These are phyloP conservation scores for Aplidium turbinatum DNA, from an alignment of 23 tunicate species.

Conservation along the genomic window DNA sequence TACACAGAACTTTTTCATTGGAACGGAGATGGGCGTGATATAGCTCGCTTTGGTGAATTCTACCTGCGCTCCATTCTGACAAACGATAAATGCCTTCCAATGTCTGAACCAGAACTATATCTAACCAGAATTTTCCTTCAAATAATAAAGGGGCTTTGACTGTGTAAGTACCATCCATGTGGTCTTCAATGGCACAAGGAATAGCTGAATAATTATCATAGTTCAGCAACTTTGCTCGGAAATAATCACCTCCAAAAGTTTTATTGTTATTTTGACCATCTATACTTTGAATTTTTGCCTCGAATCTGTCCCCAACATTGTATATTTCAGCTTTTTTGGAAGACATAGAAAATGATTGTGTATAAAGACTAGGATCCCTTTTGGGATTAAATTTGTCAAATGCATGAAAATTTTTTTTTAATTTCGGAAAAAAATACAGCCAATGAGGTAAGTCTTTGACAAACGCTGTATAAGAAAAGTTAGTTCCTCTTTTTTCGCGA, in stretches of 20 bases:
- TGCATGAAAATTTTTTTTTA: too few species aligned
- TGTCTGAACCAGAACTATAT: slow-evolving; percentile 12
- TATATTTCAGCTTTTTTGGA: not conserved
- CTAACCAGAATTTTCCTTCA: slow-evolving; percentile 5
- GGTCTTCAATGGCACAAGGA: slow-evolving; percentile 15
- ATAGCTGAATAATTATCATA: not conserved
- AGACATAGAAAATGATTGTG: too few species aligned
- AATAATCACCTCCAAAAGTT: slow-evolving; percentile 30
- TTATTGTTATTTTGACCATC: not conserved
- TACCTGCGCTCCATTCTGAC: not conserved
- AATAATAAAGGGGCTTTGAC: slow-evolving; percentile 22
- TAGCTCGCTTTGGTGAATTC: not conserved
- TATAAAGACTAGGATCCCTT: too few species aligned
- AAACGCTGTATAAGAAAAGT: too few species aligned
- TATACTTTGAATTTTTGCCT: not conserved
- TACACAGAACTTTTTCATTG: slow-evolving; percentile 29
- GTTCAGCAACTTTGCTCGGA: slow-evolving; percentile 2
- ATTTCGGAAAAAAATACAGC: too few species aligned
- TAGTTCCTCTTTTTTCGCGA: too few species aligned
- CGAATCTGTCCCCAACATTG: slow-evolving; percentile 10
- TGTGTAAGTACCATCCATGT: slow-evolving; percentile 24
- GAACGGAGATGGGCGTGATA: slow-evolving; percentile 7
- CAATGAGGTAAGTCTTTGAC: too few species aligned
- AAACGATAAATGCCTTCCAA: slow-evolving; percentile 22
- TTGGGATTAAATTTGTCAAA: too few species aligned